Base-by-base conservation (phyloP, 2,113 vertebrate genomes). In the Albula glossodonta region DNA sequence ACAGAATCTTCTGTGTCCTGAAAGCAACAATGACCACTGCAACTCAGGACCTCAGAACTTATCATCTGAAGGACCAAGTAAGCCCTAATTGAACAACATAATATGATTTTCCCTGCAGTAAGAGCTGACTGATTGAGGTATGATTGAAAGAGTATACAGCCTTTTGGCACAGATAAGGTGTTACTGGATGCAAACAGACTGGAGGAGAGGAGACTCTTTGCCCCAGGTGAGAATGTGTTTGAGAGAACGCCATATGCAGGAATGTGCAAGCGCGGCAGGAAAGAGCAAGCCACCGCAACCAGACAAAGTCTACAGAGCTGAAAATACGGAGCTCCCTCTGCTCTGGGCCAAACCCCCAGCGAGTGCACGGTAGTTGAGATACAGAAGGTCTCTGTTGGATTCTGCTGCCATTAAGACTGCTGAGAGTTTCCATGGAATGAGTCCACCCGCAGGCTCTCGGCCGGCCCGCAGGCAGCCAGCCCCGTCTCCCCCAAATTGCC, bases 401-500 rank as follows among this genome's bases (percentile, higher is more conserved):
- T 70, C 63, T 66, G 70, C 70, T 22, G n/a, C 22, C 9, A 74
- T 74, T 74, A 74, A 10, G 70, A 4, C 22, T 9, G 70, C 22
- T 9, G n/a, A 74, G 63, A 49, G 81, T 89, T 92, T 90, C 88
- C 84, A 83, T 83, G 81, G 79, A 90, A 89, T 78, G 17, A 86
- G 60, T 74, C 70, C 70, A n/a, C 17, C 70, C n/a, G n/a, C 70
- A 25, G n/a, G 70, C 70, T 2, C 70, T 31, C 22, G n/a, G 2
- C 70, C 31, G 3, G 22, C 2, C 48, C 88, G 88, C 83, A n/a
- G 60, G 80, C 60, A 51, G 77, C 81, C 52, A 15, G 77, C 84
- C 63, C 70, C 77, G 84, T 88, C 88, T 89, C 78, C 53, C 56
- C 78, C 84, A 89, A 91, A 92, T 90, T 81, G 87, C 78, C 57